Evolutionary conservation across 2,113 vertebrate genomes (phyloP).

Genomic region (Syngnathus floridae): DNA sequence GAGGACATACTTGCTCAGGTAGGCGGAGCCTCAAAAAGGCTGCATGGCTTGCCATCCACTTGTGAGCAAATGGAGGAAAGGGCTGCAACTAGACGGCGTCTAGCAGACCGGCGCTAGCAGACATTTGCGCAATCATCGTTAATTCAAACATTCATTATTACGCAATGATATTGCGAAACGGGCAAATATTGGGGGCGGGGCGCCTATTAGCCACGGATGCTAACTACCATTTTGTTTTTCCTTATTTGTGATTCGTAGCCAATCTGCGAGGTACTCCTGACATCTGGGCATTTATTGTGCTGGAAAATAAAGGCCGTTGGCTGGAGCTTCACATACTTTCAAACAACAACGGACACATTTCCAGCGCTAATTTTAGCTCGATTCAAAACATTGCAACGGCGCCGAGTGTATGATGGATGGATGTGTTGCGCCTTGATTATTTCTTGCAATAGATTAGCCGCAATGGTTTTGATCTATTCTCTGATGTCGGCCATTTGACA

Average conservation of each 20-base stretch:
- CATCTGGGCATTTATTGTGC: constrained; percentile 59
- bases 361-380: constrained; percentile 31
- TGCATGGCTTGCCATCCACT: constrained; percentile 19
- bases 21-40: constrained; percentile 26
- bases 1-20: constrained; percentile 30
- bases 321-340: constrained; percentile 50
- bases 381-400: constrained; percentile 16
- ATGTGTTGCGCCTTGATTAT: constrained; percentile 19
- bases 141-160: constrained; percentile 30
- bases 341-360: constrained; percentile 41
- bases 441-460: constrained; percentile 14
- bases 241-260: constrained; percentile 1
- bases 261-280: constrained; percentile 39
- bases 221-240: constrained; percentile 46
- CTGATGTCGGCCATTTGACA: background rate
- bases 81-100: constrained; percentile 21
- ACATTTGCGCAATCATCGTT: constrained; percentile 46
- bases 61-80: constrained; percentile 41
- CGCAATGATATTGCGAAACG: background rate
- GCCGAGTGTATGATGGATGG: constrained; percentile 5
- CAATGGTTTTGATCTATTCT: background rate
- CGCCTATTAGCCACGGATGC: too few relatives aligned
- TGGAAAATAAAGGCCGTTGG: constrained; percentile 54
- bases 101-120: constrained; percentile 20
- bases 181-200: background rate